Percentiles rank a stretch among this genome's conserved stretches.
phyloP scores from a whole-genome alignment of 1,140 invertebrate species.

The Phortica variegata region DNA sequence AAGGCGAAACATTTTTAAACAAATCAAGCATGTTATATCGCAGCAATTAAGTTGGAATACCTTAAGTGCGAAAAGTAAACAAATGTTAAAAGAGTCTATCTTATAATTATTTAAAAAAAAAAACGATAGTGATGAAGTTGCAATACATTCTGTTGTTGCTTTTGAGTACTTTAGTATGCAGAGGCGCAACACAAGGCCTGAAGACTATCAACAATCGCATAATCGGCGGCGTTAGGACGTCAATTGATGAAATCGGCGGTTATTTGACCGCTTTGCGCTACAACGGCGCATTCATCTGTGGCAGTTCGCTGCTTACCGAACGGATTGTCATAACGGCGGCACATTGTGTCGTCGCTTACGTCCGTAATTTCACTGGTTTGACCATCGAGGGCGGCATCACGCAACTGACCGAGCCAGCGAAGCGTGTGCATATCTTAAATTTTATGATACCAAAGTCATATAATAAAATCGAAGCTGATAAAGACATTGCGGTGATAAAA shows the following conservation, averaged over 20 bases:
- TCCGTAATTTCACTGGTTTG: background rate
- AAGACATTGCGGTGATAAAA: slow-evolving; percentile 4
- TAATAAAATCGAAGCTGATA: background rate
- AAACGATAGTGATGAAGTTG: no score
- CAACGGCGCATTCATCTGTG: slow-evolving; percentile 8
- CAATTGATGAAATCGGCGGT: background rate
- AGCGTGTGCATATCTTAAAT: background rate
- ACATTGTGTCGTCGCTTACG: slow-evolving; percentile 6
- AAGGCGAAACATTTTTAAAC: no score
- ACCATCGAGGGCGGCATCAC: slow-evolving; percentile 1
- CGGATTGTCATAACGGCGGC: slow-evolving; percentile 2
- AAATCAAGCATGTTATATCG: no score
- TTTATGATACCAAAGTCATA: background rate
- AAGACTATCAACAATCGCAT: no score
- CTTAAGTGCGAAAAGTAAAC: no score
- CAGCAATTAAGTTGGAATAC: no score
- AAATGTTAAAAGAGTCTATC: no score
- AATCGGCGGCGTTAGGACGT: slow-evolving; percentile 3
- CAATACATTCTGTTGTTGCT: no score
- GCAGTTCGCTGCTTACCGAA: slow-evolving; percentile 3
- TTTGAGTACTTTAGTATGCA: no score
- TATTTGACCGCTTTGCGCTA: slow-evolving; percentile 2
- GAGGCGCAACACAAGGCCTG: no score
- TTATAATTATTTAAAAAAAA: no score
- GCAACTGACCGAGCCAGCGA: slow-evolving; percentile 1